Base-by-base conservation (phyloP, 2,888 invertebrate species). In the Dioctria linearis region DNA sequence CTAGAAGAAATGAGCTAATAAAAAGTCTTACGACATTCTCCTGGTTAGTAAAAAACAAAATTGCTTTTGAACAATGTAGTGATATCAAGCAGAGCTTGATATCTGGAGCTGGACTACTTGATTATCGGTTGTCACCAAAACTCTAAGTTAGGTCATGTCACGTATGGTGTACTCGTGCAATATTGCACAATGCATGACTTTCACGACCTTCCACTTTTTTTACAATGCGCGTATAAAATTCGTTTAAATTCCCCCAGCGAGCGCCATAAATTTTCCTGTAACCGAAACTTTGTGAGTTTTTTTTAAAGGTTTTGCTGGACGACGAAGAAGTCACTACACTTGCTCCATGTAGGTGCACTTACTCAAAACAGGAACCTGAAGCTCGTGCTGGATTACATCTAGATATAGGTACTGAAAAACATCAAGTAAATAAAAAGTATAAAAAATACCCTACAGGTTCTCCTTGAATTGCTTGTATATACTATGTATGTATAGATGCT, bases 201-300 rank as follows among this genome's bases (percentile, higher is more conserved):
- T 67, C 67, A 67, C 67, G 67, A 67, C 67, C 67, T 67, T 65
- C 67, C 46, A 13, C 46, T 67, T 67, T 67, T 67, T 67, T 67
- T 67, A 67, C 67, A 25, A 46, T 43, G n/a, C 67, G 67, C 25
- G 25, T 43, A 67, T 67, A 67, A 67, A 67, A 67, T 67, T 67
- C 67, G 43, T 67, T 67, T 67, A 67, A 43, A 67, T 67, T 67
- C 46, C 43, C 25, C 4, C 67, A 46, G 49, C 46, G 46, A 67
- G 3, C 42, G 46, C 37, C 25, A 67, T 67, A 49, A 43, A 67
- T 67, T 67, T 43, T 46, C 67, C 67, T 40, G 67, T 67, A 67
- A 67, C 67, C 43, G 67, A 67, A 67, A 67, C 40, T 46, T 67
- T 46, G 67, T 67, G 25, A 42, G 43, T 67, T 67, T 63, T 65